Evolutionary conservation across 2,888 invertebrate species (phyloP).

Genomic region (Allolobophora icterica): DNA sequence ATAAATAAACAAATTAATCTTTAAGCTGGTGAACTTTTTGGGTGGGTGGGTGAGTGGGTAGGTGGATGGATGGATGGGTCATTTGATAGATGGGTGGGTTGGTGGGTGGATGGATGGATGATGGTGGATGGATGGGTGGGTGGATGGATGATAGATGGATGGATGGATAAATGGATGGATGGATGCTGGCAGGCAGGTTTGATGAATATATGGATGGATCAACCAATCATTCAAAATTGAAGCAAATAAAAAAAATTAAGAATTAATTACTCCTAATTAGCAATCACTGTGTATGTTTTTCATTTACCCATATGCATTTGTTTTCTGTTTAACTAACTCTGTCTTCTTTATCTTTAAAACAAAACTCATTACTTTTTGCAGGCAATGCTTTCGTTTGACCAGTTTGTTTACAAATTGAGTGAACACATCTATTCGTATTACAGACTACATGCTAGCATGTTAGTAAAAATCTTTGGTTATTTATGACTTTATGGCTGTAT

Average conservation of each 20-base stretch:
- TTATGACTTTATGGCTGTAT: background rate
- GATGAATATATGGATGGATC: background rate
- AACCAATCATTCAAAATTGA: background rate
- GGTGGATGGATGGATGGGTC: too few relatives aligned
- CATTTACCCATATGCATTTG: background rate
- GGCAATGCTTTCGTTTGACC: conserved; percentile 96
- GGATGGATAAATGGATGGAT: too few relatives aligned
- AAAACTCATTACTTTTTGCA: conserved; percentile 38
- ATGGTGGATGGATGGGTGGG: too few relatives aligned
- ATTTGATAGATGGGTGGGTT: too few relatives aligned
- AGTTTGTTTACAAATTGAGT: conserved; percentile 94
- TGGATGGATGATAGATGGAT: too few relatives aligned
- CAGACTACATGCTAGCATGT: conserved; percentile 90
- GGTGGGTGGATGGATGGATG: too few relatives aligned
- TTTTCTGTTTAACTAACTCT: background rate
- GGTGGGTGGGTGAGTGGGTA: too few relatives aligned
- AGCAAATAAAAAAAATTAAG: too few relatives aligned
- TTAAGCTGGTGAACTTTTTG: too few relatives aligned
- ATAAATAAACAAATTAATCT: too few relatives aligned
- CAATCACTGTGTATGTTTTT: background rate
- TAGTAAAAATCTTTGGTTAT: conserved; percentile 44
- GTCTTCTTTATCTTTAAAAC: background rate
- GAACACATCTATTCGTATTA: conserved; percentile 96
- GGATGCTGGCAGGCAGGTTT: too few relatives aligned
- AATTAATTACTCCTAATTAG: background rate